Evolutionary conservation across 2,888 invertebrate genomes (phyloP).

Genomic region (Artemia sinica): DNA sequence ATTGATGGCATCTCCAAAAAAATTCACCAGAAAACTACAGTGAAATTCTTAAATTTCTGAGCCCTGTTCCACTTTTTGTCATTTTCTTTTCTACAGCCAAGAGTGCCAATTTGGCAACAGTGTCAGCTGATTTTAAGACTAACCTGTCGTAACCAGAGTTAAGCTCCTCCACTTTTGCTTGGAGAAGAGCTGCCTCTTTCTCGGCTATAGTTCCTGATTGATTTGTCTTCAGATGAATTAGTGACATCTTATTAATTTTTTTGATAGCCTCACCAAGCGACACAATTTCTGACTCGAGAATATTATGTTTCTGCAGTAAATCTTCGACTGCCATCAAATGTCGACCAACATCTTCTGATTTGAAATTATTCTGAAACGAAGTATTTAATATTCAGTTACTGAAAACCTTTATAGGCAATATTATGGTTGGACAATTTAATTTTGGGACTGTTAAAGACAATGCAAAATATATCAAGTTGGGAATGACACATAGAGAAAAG

Average conservation of each 20-base stretch:
- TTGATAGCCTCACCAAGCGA: constrained; percentile 70
- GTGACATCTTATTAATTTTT: constrained; percentile 50
- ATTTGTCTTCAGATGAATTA: constrained; percentile 26
- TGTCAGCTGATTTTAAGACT: constrained; percentile 24
- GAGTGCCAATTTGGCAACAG: too few relatives aligned
- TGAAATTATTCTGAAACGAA: constrained; percentile 41
- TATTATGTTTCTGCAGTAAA: constrained; percentile 73
- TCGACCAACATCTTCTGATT: constrained; percentile 73
- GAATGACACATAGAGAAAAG: too few relatives aligned
- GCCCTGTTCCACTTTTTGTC: too few relatives aligned
- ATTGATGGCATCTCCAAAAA: too few relatives aligned
- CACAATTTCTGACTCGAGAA: constrained; percentile 77
- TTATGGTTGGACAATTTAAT: neutral
- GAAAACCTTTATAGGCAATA: neutral
- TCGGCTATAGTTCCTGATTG: constrained; percentile 41
- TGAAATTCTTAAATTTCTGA: too few relatives aligned
- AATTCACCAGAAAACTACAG: too few relatives aligned
- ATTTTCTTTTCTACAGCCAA: too few relatives aligned
- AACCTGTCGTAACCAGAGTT: constrained; percentile 57
- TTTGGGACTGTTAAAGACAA: too few relatives aligned
- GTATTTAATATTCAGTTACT: too few relatives aligned
- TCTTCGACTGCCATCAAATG: constrained; percentile 90
- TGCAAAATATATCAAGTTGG: too few relatives aligned
- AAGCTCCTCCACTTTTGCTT: constrained; percentile 53
- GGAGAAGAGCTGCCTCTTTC: constrained; percentile 43